Evolutionary conservation across 2,113 vertebrate genomes (phyloP), one percentile per base, ranked within the genome.

Genomic region (Catharus minimus): DNA sequence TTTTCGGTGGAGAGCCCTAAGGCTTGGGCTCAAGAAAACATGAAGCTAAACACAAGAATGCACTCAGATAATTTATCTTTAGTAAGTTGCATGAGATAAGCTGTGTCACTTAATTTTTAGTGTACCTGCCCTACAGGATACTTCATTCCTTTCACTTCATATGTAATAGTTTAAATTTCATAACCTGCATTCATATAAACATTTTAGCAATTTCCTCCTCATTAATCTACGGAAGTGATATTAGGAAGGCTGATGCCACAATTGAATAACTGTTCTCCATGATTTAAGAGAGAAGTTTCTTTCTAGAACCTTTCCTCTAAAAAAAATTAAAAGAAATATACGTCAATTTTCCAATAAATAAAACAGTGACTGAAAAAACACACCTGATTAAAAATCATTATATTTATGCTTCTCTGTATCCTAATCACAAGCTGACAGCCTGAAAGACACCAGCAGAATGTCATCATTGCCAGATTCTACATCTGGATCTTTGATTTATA

Each of bases 401-500:
- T 79, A 79, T 84, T 88, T 72, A 43, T 78, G 23, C 24, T 65
- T 79, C 62, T 53, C n/a, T 44, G 7, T 80, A 67, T 67, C 36
- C 52, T 56, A 15, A 75, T 71, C 27, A 27, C 4, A 7, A 47
- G 36, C 22, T 74, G n/a, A 47, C 0, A 0, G 22, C 12, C 53
- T 76, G 60, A 74, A 89, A 91, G n/a, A 47, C 62, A 82, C 9
- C 24, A 87, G 33, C 9, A 69, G 52, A 89, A 82, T 74, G 56
- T 74, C 64, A 60, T 74, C 24, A 44, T 27, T 91, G 76, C 75
- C 75, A 77, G 27, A 89, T 47, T 67, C 65, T 86, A 62, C 88
- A 86, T 80, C 90, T 95, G 94, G 75, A 84, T 82, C 39, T 79
- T 88, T 78, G 61, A 88, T 78, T 86, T 86, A 93, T 88, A 81